phyloP scores from a whole-genome alignment of 2,113 vertebrate species.

The Grantiella picta region DNA sequence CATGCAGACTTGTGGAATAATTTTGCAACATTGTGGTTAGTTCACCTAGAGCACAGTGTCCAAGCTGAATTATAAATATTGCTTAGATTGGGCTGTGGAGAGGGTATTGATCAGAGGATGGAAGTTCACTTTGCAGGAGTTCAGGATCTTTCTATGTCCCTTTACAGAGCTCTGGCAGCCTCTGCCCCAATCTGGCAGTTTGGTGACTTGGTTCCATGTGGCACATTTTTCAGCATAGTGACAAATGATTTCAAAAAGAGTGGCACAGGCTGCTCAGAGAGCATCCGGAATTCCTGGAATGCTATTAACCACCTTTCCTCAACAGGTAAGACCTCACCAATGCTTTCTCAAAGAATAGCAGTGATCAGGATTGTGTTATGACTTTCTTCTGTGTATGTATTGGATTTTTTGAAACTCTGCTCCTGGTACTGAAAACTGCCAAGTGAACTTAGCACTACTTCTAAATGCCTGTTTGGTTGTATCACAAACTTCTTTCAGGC shows the following conservation, averaged over 20 bases:
- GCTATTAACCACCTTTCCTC: constrained; percentile 80
- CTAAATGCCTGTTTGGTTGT: neutral
- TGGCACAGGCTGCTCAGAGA: constrained; percentile 80
- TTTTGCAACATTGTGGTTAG: neutral
- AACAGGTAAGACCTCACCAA: constrained; percentile 70
- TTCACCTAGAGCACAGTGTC: neutral
- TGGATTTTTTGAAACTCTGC: neutral
- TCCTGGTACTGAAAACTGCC: neutral
- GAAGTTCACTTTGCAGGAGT: neutral
- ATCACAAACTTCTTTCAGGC: neutral
- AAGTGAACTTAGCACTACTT: neutral
- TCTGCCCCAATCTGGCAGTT: constrained; percentile 97
- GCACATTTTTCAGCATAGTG: constrained; percentile 83
- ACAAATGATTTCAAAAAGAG: constrained; percentile 84
- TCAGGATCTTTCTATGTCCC: neutral
- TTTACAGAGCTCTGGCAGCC: constrained; percentile 87
- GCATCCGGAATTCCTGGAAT: constrained; percentile 85
- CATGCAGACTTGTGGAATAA: neutral
- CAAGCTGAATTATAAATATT: neutral
- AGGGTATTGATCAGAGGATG: neutral
- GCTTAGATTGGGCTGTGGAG: neutral
- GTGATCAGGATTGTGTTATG: neutral
- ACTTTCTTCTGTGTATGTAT: neutral
- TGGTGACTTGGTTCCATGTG: constrained; percentile 83
- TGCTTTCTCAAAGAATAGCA: neutral